A percentile compares a stretch with the other conserved stretches of the same genome.
phyloP scores from a whole-genome alignment of 2,888 invertebrate genomes.

The Noctua fimbriata region DNA sequence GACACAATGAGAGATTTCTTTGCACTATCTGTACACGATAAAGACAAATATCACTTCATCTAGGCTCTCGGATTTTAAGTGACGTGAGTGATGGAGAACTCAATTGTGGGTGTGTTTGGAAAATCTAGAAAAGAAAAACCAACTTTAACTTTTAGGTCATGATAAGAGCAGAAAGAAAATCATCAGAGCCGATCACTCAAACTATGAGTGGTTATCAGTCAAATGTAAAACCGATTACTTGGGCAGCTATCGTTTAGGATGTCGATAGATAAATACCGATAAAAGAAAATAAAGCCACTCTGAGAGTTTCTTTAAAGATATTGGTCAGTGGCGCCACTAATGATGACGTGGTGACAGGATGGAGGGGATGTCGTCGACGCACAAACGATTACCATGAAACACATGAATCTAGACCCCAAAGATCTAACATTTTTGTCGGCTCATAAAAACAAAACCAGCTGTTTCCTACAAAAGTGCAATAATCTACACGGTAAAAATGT shows the following conservation, averaged over 20 bases:
- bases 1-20: too few relatives aligned
- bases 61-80: background rate
- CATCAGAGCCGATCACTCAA: background rate
- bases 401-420: too few relatives aligned
- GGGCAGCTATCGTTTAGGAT: background rate
- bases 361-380: too few relatives aligned
- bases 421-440: too few relatives aligned
- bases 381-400: too few relatives aligned
- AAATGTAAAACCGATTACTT: constrained; percentile 51
- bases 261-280: constrained; percentile 33
- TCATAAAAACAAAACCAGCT: too few relatives aligned
- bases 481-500: too few relatives aligned
- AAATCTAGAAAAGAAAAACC: constrained; percentile 4
- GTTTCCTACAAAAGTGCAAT: too few relatives aligned
- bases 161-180: constrained; percentile 1
- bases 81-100: background rate
- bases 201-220: constrained; percentile 23
- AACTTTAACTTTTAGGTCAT: constrained; percentile 13
- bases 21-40: too few relatives aligned
- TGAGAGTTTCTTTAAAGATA: constrained; percentile 31
- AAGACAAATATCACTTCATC: too few relatives aligned
- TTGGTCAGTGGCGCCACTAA: constrained; percentile 40
- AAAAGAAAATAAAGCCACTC: constrained; percentile 19
- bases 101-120: constrained; percentile 1
- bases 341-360: constrained; percentile 8